Conservation (phyloP, 2,888 invertebrate species). For the Nymphalis c-album region DNA sequence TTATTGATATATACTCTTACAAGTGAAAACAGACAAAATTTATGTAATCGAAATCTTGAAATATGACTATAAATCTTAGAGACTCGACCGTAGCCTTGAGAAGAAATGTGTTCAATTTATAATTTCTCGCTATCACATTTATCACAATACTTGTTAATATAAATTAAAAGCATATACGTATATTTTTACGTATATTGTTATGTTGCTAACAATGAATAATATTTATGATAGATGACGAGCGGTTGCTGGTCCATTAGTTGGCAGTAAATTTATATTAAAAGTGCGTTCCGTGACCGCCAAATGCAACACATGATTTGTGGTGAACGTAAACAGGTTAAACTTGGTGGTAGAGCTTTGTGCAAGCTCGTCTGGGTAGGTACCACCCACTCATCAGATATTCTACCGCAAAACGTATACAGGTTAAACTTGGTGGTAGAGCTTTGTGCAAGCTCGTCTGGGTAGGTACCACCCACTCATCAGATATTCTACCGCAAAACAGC, state of each 20-base stretch:
- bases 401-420: too few species aligned
- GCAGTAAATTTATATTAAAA: constrained; percentile 49
- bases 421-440: too few species aligned
- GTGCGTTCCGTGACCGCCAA: background rate
- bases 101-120: too few species aligned
- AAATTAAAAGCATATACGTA: constrained; percentile 6
- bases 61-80: background rate
- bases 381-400: too few species aligned
- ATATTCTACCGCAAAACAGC: too few species aligned
- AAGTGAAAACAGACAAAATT: background rate
- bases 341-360: too few species aligned
- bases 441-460: too few species aligned
- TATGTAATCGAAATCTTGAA: constrained; percentile 3
- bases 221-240: constrained; percentile 44
- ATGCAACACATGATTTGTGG: constrained; percentile 5
- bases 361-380: too few species aligned
- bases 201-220: constrained; percentile 45
- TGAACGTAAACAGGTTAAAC: background rate
- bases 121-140: too few species aligned
- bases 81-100: too few species aligned
- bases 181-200: constrained; percentile 13
- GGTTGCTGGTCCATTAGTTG: constrained; percentile 39
- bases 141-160: background rate
- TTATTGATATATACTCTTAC: background rate
- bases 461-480: too few species aligned